These are phyloP conservation scores for Hemibagrus wyckioides DNA, from an alignment of 2,113 vertebrate species.

Conservation along the genomic window DNA sequence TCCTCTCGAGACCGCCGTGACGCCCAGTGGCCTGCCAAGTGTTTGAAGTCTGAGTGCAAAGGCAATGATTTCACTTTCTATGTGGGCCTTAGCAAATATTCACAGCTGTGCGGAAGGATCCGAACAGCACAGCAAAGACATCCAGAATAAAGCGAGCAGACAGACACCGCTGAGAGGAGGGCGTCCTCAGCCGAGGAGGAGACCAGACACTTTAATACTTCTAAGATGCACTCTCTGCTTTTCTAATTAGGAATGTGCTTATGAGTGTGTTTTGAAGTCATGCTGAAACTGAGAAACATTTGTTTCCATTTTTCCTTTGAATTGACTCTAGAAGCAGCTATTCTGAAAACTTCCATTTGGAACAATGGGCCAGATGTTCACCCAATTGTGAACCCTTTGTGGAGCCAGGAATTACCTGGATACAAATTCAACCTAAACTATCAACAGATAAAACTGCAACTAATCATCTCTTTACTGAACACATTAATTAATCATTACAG, in stretches of 20 bases:
- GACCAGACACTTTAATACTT: slow-evolving; percentile 12
- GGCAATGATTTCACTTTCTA: slow-evolving; percentile 51
- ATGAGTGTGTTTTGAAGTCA: slow-evolving; percentile 17
- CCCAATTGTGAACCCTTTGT: not conserved
- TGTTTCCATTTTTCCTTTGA: not conserved
- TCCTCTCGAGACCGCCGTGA: slow-evolving; percentile 46
- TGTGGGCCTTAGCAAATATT: slow-evolving; percentile 53
- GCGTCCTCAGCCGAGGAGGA: not conserved
- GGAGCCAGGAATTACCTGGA: not conserved
- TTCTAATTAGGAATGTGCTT: slow-evolving; percentile 22
- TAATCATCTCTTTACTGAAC: not conserved
- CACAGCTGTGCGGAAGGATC: slow-evolving; percentile 49
- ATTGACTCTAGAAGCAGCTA: not conserved
- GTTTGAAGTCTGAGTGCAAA: slow-evolving; percentile 63
- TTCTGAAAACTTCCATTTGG: not conserved
- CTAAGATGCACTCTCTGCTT: not conserved
- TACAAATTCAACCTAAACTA: not conserved
- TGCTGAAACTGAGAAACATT: not conserved
- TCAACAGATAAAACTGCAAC: not conserved
- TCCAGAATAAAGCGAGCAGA: slow-evolving; percentile 28
- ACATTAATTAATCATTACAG: not conserved
- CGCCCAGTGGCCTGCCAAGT: slow-evolving; percentile 50
- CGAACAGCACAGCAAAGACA: slow-evolving; percentile 42
- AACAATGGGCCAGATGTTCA: not conserved
- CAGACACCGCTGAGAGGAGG: slow-evolving; percentile 22